Evolutionary conservation across 2,888 invertebrate species (phyloP), one percentile per base, ranked within the genome.

Genomic region (Polietes domitor): DNA sequence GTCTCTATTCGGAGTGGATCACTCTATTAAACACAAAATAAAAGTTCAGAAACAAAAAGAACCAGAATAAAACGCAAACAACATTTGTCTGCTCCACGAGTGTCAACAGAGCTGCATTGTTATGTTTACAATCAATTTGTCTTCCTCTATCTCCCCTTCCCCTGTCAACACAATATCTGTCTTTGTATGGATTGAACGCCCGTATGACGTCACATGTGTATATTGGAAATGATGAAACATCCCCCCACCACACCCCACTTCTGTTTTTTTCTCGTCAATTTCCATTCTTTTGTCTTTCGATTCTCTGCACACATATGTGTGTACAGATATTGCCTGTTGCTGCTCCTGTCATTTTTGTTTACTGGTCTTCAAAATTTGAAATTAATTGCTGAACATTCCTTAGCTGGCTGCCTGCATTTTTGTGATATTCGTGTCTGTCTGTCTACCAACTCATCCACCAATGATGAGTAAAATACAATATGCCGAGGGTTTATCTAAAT

Each of bases 351-450:
- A 32, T 68, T 68, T 24, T 19, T 63, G 12, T 63, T 28, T 75
- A 21, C 41, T 28, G 71, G 75, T 53, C 76, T 63, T 76, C 17
- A 61, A 71, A 80, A 80, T 80, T 75, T 55, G 28, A 76, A 76
- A 76, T 80, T 63, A 76, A 76, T 76, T 80, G 71, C 71, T 75
- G 61, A 80, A 75, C 26, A 76, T 76, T 37, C 53, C 70, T 63
- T 71, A 5, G 28, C 32, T 12, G 58, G 26, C 24, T 10, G 63
- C 6, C 37, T 63, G 32, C 37, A 32, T 63, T n/a, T 9, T n/a
- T 63, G 17, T 37, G 63, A 63, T 19, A n/a, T 63, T 37, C 61
- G 17, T 61, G 28, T 61, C 32, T 61, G 28, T 15, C 32, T 32
- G 28, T 61, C 32, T 32, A 32, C 15, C 32, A 4, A 37, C 63